phyloP scores from a whole-genome alignment of 2,888 invertebrate genomes.

The Agonopterix heracliana region DNA sequence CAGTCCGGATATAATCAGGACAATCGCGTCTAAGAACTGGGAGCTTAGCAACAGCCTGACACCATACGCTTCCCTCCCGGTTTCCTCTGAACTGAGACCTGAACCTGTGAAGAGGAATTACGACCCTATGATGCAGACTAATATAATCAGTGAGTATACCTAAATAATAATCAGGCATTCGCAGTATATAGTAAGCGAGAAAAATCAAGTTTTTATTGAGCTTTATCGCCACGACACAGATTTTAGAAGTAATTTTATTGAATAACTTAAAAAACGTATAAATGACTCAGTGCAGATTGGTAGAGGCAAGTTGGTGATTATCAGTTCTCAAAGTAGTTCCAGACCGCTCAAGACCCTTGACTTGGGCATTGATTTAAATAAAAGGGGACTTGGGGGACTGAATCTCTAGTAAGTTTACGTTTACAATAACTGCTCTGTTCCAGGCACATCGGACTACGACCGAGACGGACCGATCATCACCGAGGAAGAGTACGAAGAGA shows the following conservation, averaged over 20 bases:
- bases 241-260: no score
- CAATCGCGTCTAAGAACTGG: constrained; percentile 59
- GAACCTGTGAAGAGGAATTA: constrained; percentile 57
- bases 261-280: no score
- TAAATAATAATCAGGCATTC: background rate
- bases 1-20: constrained; percentile 57
- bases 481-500: constrained; percentile 80
- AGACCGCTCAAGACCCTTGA: no score
- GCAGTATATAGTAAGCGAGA: background rate
- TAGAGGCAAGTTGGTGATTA: no score
- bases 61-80: constrained; percentile 41
- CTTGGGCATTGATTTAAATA: no score
- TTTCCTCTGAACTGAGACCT: constrained; percentile 49
- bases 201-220: no score
- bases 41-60: constrained; percentile 62
- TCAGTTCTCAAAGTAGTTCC: no score
- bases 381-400: no score
- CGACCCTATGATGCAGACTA: constrained; percentile 66
- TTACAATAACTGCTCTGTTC: background rate
- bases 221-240: no score
- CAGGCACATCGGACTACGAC: constrained; percentile 67
- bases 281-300: no score
- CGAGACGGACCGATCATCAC: constrained; percentile 54
- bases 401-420: no score
- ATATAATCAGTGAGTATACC: constrained; percentile 49